These are phyloP conservation scores for Hystrix brachyura DNA, from an alignment of 2,113 vertebrate genomes.

Conservation along the genomic window DNA sequence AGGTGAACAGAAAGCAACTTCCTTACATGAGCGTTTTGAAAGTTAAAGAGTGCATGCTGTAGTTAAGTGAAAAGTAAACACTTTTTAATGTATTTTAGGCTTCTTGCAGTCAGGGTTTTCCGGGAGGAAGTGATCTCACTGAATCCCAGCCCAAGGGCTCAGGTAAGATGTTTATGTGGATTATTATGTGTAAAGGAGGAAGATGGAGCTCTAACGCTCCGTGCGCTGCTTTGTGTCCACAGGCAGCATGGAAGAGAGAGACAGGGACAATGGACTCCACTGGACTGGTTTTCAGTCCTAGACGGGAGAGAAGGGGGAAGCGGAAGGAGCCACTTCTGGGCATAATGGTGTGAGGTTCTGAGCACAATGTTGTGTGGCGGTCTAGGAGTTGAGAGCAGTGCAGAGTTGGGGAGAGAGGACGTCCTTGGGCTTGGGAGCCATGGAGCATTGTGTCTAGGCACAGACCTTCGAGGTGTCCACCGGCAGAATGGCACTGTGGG, in stretches of 20 bases:
- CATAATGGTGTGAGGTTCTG: neutral
- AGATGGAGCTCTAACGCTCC: neutral
- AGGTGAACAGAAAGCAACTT: neutral
- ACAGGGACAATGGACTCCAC: too few relatives aligned
- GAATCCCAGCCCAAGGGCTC: neutral
- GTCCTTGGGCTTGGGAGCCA: too few relatives aligned
- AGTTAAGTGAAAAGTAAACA: neutral
- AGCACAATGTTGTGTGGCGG: neutral
- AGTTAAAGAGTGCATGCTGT: neutral
- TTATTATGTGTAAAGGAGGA: neutral
- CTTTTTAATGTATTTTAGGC: neutral
- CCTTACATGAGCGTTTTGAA: neutral
- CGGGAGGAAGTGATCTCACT: too few relatives aligned
- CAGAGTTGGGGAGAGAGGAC: neutral
- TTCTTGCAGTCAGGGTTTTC: neutral
- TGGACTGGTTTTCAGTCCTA: neutral
- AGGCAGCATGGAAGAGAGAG: neutral
- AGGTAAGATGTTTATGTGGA: neutral
- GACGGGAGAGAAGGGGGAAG: neutral
- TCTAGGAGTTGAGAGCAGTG: neutral
- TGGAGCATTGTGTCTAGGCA: neutral
- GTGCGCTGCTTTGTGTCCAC: neutral
- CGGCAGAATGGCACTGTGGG: neutral
- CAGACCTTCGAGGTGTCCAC: fast-evolving
- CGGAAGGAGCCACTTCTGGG: neutral